These are phyloP conservation scores for Procambarus virginalis DNA, from an alignment of 1,140 invertebrate species.

Conservation along the genomic window DNA sequence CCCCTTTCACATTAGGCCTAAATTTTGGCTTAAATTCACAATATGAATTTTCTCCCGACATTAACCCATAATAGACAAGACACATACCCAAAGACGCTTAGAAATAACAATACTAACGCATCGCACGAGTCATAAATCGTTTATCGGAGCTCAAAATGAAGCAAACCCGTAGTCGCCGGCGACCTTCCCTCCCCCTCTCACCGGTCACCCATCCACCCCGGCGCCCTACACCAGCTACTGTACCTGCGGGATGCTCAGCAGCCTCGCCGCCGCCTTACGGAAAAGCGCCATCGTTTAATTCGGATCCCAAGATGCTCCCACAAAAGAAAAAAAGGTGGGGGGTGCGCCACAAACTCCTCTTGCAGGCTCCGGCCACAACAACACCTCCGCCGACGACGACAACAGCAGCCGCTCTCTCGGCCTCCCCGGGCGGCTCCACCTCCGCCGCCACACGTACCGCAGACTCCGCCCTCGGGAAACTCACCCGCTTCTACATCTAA, in stretches of 20 bases:
- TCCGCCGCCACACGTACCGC: neutral
- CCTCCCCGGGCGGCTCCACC: neutral
- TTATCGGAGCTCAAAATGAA: neutral
- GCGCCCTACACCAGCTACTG: neutral
- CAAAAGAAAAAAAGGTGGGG: no score
- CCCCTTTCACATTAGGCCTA: no score
- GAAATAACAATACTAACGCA: no score
- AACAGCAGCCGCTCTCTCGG: neutral
- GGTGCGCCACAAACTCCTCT: no score
- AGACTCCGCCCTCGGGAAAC: neutral
- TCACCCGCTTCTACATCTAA: neutral
- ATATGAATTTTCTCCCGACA: no score
- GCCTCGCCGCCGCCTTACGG: neutral
- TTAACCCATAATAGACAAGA: no score
- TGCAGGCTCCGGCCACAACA: no score
- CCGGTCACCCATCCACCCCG: neutral
- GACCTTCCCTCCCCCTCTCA: neutral
- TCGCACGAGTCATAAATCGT: no score
- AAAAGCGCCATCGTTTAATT: neutral
- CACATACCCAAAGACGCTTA: no score
- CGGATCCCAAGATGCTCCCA: no score
- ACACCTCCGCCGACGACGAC: neutral
- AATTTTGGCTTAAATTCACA: no score
- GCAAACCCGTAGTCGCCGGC: neutral
- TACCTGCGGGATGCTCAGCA: conserved; percentile 5